These are phyloP conservation scores for Narcine bancroftii DNA, from an alignment of 2,113 vertebrate genomes.

Conservation along the genomic window DNA sequence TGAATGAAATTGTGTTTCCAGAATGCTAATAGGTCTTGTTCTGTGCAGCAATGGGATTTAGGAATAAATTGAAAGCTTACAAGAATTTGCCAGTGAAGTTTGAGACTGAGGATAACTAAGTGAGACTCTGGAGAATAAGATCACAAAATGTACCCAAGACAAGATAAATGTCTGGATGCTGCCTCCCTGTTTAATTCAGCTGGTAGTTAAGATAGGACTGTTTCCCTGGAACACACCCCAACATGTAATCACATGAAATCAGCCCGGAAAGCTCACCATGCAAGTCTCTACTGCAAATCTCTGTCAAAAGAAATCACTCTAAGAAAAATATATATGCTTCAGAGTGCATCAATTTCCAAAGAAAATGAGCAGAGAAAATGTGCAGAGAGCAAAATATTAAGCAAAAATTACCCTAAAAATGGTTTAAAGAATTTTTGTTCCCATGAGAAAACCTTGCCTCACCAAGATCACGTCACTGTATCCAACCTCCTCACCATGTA, in stretches of 20 bases:
- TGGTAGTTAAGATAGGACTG: background rate
- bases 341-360: background rate
- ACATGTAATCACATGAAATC: background rate
- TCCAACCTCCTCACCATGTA: background rate
- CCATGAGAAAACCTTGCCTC: background rate
- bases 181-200: background rate
- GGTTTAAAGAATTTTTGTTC: background rate
- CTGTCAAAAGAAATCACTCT: background rate
- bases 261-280: background rate
- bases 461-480: background rate
- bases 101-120: background rate
- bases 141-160: background rate
- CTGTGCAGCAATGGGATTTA: background rate
- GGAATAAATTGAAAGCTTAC: background rate
- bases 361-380: background rate
- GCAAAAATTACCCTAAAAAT: background rate
- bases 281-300: background rate
- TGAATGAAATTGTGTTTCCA: slow-evolving; percentile 7
- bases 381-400: background rate
- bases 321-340: background rate
- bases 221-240: background rate
- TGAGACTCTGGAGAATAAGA: background rate
- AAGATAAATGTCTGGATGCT: background rate
- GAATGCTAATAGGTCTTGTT: background rate
- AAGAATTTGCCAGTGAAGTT: background rate